These are phyloP conservation scores for Chaitophorus viminalis DNA, from an alignment of 2,888 invertebrate species.

Conservation along the genomic window DNA sequence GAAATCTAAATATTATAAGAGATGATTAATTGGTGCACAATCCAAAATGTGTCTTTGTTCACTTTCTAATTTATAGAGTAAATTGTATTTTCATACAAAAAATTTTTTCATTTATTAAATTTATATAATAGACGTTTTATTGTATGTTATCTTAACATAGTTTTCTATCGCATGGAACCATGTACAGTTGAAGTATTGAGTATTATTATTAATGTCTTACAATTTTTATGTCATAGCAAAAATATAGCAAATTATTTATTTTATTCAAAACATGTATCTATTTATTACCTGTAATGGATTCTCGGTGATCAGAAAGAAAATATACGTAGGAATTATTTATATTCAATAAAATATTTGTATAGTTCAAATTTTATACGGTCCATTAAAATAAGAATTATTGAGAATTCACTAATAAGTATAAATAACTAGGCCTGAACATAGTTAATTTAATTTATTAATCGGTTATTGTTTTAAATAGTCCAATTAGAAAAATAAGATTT, in stretches of 20 bases:
- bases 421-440: background rate
- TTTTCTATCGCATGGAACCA: background rate
- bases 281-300: background rate
- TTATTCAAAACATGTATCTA: background rate
- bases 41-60: too few relatives aligned
- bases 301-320: too few relatives aligned
- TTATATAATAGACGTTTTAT: background rate
- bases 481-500: background rate
- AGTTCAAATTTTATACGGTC: too few relatives aligned
- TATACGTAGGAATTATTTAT: too few relatives aligned
- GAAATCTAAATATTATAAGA: slow-evolving; percentile 59
- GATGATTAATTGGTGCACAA: slow-evolving; percentile 35
- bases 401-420: background rate
- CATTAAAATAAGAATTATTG: too few relatives aligned
- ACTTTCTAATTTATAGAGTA: background rate
- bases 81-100: background rate
- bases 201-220: background rate
- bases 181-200: slow-evolving; percentile 21
- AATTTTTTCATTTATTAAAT: background rate
- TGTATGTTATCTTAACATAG: background rate
- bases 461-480: background rate
- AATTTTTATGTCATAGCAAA: slow-evolving; percentile 2
- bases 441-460: background rate
- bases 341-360: too few relatives aligned
- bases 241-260: slow-evolving; percentile 43